These are phyloP conservation scores for Chrysotoxum bicinctum DNA, from an alignment of 2,888 invertebrate species.

Conservation along the genomic window DNA sequence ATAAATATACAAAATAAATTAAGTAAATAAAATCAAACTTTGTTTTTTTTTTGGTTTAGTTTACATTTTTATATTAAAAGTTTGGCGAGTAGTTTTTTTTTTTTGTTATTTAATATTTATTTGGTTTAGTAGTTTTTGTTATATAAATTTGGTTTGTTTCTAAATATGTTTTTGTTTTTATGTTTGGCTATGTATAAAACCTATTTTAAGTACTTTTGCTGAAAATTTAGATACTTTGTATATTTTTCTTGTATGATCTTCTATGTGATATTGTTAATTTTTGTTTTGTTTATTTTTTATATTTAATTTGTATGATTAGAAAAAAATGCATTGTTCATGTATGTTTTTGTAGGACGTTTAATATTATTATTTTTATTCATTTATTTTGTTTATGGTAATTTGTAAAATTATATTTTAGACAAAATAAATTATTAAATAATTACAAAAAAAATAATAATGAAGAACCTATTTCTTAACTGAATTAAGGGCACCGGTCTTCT, in stretches of 20 bases:
- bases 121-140: conserved; percentile 30
- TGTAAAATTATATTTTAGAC: not conserved
- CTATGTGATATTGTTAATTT: conserved; percentile 30
- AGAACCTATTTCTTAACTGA: conserved; percentile 75
- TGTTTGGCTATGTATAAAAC: conserved; percentile 52
- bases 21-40: conserved; percentile 7
- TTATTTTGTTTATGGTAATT: conserved; percentile 35
- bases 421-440: not conserved
- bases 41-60: conserved; percentile 44
- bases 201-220: conserved; percentile 34
- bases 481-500: conserved; percentile 79
- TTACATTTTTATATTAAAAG: conserved; percentile 11
- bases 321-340: conserved; percentile 49
- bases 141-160: conserved; percentile 35
- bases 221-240: conserved; percentile 39
- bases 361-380: conserved; percentile 11
- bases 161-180: conserved; percentile 25
- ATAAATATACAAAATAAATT: not conserved
- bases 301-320: conserved; percentile 22
- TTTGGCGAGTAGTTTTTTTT: conserved; percentile 50
- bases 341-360: conserved; percentile 35
- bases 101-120: conserved; percentile 14
- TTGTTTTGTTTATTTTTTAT: conserved; percentile 1
- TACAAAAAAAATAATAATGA: not conserved
- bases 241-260: conserved; percentile 1